Evolutionary conservation across 2,888 invertebrate species (phyloP).

Genomic region (Ceriagrion tenellum): DNA sequence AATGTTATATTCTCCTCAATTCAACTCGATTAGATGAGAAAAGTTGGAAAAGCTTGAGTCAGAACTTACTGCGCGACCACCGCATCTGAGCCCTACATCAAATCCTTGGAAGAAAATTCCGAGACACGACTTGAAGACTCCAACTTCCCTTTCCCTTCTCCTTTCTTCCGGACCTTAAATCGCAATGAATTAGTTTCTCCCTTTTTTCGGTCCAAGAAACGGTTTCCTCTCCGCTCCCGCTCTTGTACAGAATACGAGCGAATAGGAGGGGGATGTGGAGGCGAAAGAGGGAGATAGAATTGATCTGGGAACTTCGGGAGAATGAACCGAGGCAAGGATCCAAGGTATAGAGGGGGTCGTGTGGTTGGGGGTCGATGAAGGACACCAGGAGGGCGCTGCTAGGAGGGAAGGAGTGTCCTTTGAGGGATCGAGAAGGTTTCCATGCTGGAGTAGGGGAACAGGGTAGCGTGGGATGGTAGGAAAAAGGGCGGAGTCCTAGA

Average conservation of each 20-base stretch:
- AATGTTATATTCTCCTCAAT: too few species aligned
- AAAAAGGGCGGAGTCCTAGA: not conserved
- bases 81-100: not conserved
- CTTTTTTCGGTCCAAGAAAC: slow-evolving; percentile 12
- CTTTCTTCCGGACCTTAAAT: not conserved
- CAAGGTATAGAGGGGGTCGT: not conserved
- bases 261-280: not conserved
- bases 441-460: not conserved
- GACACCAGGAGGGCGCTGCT: not conserved
- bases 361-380: not conserved
- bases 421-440: not conserved
- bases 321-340: not conserved
- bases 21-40: too few species aligned
- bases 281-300: not conserved
- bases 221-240: not conserved
- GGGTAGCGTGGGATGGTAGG: not conserved
- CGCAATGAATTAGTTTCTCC: not conserved
- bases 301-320: not conserved
- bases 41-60: too few species aligned
- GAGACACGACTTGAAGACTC: not conserved
- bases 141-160: not conserved
- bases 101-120: not conserved
- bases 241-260: not conserved
- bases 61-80: not conserved
- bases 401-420: not conserved